Evolutionary conservation across 2,113 vertebrate species (phyloP), one percentile per base, ranked within the genome.

Genomic region (Suricata suricatta): DNA sequence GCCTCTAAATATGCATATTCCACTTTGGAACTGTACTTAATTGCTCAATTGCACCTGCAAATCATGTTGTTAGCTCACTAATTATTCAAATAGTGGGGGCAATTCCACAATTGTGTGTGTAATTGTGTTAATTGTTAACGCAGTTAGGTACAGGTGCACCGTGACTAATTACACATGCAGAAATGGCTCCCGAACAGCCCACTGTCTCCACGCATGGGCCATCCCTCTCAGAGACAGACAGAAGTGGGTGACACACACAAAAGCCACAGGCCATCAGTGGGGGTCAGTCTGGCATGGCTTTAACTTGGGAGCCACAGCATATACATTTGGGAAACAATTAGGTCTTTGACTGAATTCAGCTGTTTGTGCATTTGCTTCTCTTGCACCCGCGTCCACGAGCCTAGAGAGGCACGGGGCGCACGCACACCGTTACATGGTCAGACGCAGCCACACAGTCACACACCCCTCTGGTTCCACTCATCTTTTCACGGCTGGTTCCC

Each of bases 11-110:
- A 97, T 96, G 96, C 97, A 97, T 94, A 97, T 89, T 96, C 88
- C 88, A 97, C 93, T 97, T 97, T 96, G 77, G 85, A 98, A 97
- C 98, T 88, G 79, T 97, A 98, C 93, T 87, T 98, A 98, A 98
- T 98, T 97, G 97, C 97, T 95, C 97, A 98, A 97, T 98, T 98
- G 97, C 97, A 98, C 98, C 98, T 98, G 97, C 97, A 98, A 97
- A 98, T 98, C 97, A 98, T 97, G 97, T 97, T 98, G 96, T 98
- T 98, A 93, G 96, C 96, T 97, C 96, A 97, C 97, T 97, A 97
- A 98, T 98, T 98, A 98, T 98, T 98, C 97, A 97, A 97, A 98
- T 98, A 98, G 97, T 97, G 89, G 96, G 96, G 97, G 97, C 94
- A 98, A 95, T 98, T 97, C 96, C 88, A 97, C 97, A 96, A 97